A percentile compares a stretch with the other conserved stretches of the same genome.
Conservation (phyloP, 2,888 invertebrate species). For the Dascillus cervinus region DNA sequence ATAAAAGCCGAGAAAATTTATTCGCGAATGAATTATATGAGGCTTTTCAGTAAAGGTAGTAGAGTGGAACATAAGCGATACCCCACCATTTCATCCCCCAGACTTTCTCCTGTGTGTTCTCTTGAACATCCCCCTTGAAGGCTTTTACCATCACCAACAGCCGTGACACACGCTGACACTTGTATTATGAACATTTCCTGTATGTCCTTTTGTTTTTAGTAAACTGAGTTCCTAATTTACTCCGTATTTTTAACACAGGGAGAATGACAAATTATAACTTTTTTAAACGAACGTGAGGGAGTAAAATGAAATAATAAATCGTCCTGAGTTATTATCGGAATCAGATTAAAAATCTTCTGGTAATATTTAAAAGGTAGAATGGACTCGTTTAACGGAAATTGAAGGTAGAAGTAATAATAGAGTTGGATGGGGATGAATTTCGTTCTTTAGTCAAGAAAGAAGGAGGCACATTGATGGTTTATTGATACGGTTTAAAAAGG, state of each 20-base stretch:
- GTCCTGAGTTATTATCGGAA: too few relatives aligned
- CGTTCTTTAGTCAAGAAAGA: too few relatives aligned
- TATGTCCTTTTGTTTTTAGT: slow-evolving; percentile 31
- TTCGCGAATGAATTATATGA: slow-evolving; percentile 9
- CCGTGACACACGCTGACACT: slow-evolving; percentile 32
- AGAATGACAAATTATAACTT: too few relatives aligned
- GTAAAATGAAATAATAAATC: too few relatives aligned
- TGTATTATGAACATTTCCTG: slow-evolving; percentile 30
- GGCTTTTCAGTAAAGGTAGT: slow-evolving; percentile 25
- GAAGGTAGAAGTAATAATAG: background rate
- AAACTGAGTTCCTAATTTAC: slow-evolving; percentile 34
- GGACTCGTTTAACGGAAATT: background rate
- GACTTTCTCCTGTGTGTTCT: slow-evolving; percentile 13
- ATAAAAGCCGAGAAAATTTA: slow-evolving; percentile 2
- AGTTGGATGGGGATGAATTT: too few relatives aligned
- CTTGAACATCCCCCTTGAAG: slow-evolving; percentile 19
- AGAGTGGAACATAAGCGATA: slow-evolving; percentile 24
- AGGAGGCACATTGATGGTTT: too few relatives aligned
- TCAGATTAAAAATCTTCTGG: background rate
- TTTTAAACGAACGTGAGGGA: too few relatives aligned
- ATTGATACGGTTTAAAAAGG: too few relatives aligned
- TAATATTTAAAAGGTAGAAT: background rate
- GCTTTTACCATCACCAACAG: slow-evolving; percentile 23
- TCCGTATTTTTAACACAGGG: too few relatives aligned
- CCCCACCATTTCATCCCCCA: slow-evolving; percentile 21